phyloP scores from a whole-genome alignment of 2,797 vertebrate species.

The Alcedo quadribrachys region DNA sequence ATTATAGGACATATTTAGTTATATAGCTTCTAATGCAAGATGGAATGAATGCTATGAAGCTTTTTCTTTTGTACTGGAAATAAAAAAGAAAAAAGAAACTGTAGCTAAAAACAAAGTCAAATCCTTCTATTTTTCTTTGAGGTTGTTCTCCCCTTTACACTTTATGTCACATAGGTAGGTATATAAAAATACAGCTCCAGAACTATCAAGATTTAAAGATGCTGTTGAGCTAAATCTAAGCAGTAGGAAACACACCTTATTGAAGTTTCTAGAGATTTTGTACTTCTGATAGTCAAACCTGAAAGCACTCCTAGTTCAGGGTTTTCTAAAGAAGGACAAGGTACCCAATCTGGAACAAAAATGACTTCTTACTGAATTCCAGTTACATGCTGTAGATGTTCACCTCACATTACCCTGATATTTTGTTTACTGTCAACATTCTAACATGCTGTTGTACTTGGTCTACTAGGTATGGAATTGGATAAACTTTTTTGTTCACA shows the following conservation, averaged over 20 bases:
- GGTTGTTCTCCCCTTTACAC: not conserved
- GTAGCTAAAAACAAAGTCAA: not conserved
- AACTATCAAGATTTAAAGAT: not conserved
- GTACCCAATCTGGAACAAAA: conserved; percentile 36
- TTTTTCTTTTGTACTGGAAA: not conserved
- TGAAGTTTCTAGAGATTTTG: conserved; percentile 43
- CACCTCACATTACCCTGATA: conserved; percentile 1
- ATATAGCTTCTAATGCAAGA: not conserved
- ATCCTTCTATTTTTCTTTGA: not conserved
- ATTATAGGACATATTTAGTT: not conserved
- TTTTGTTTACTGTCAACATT: conserved; percentile 32
- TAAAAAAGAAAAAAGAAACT: not conserved
- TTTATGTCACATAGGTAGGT: not conserved
- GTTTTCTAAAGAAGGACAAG: conserved; percentile 54
- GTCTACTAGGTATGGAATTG: conserved; percentile 51
- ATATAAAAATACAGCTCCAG: not conserved
- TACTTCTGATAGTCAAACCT: conserved; percentile 33
- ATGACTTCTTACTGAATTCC: conserved; percentile 20
- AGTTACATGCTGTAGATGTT: conserved; percentile 28
- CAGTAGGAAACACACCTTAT: conserved; percentile 24
- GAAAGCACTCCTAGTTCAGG: not conserved
- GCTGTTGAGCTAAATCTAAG: conserved; percentile 9
- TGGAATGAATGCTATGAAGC: not conserved
- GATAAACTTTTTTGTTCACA: not conserved
- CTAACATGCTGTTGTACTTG: not conserved